A percentile compares a stretch with the other conserved stretches of the same genome.
phyloP scores from a whole-genome alignment of 2,888 invertebrate species.

The Mythimna impura region DNA sequence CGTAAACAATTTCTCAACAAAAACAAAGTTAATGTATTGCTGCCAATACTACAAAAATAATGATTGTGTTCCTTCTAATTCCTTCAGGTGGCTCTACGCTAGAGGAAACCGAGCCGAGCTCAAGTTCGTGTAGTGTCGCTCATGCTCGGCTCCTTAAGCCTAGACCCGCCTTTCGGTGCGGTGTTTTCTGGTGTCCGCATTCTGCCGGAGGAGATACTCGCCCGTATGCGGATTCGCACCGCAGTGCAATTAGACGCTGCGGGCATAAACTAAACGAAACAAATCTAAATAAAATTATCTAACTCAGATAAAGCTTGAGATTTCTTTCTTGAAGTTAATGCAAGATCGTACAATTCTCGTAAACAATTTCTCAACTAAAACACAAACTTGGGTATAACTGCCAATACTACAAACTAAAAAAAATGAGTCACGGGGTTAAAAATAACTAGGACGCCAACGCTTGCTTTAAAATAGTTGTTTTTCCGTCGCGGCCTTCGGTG shows the following conservation, averaged over 20 bases:
- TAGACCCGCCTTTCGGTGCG: not conserved
- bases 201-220: not conserved
- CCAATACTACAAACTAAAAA: slow-evolving; percentile 28
- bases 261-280: not conserved
- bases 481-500: slow-evolving; percentile 42
- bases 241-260: not conserved
- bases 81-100: too few relatives aligned
- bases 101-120: too few relatives aligned
- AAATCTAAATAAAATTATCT: not conserved
- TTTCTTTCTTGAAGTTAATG: not conserved
- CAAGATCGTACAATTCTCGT: not conserved
- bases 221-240: not conserved
- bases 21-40: not conserved
- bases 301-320: too few relatives aligned
- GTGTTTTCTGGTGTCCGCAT: not conserved
- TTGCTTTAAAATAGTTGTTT: slow-evolving; percentile 39
- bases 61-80: too few relatives aligned
- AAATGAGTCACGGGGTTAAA: slow-evolving; percentile 47
- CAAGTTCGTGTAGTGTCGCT: too few relatives aligned
- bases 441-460: slow-evolving; percentile 47
- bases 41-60: slow-evolving; percentile 17
- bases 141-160: not conserved
- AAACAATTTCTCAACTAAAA: slow-evolving; percentile 16
- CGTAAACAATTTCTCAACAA: slow-evolving; percentile 19
- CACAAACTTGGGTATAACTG: slow-evolving; percentile 14